Base-by-base conservation (phyloP, 2,797 vertebrate genomes). In the Balearica regulorum region DNA sequence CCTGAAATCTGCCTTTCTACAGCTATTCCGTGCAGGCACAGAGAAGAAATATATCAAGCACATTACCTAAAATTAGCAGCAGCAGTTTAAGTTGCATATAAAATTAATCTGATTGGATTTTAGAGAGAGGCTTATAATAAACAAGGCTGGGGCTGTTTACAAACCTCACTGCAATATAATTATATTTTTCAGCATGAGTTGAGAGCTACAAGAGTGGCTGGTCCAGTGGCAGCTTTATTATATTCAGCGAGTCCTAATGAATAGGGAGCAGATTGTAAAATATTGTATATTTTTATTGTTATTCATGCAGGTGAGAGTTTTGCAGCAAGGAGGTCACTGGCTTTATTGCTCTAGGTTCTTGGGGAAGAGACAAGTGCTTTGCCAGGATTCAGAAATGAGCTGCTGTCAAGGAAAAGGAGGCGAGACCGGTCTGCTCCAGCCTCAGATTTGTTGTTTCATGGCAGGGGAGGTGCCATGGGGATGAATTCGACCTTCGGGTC, bases 51-150 rank as follows among this genome's bases (percentile, higher is more conserved):
- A 6, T 14, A 64, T 72, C 44, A 53, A 57, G 60, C 65, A 20
- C 21, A 5, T 88, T 58, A 43, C 79, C 80, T 70, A 46, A 61
- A 93, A 96, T 93, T 83, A 96, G 71, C 84, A 90, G 77, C 48
- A 70, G 86, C 37, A 14, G 48, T 69, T 94, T 64, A 86, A 70
- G 61, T 64, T 68, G 69, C 61, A 54, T 65, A 73, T 95, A 64
- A 96, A 95, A 95, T 94, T 86, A 90, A 91, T 90, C 90, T 91
- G 95, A 94, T 91, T 90, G 87, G 87, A 78, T 94, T 95, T 94
- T 83, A 86, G 89, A 77, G 69, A 22, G 24, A 72, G 82, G 39
- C 26, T 91, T 86, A 16, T 76, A 78, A 90, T 69, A 95, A 96
- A 91, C 83, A 95, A 95, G 85, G 69, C 91, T 88, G 88, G 44